phyloP scores from a whole-genome alignment of 2,797 vertebrate species.

The Chelon labrosus region DNA sequence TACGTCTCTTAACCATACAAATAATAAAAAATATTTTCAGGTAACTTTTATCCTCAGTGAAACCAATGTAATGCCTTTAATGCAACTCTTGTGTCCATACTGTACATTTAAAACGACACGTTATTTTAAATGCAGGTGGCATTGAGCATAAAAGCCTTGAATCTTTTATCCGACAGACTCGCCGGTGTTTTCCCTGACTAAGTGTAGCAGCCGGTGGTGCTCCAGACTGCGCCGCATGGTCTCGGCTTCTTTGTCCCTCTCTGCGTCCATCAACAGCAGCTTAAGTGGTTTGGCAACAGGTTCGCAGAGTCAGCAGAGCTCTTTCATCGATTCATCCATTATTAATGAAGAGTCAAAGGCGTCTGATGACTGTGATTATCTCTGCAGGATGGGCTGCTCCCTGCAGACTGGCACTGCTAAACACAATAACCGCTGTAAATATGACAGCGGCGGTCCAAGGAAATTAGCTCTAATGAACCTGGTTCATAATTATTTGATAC shows the following conservation, averaged over 20 bases:
- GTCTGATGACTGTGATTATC: slow-evolving; percentile 71
- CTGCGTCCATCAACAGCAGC: slow-evolving; percentile 47
- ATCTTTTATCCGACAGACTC: neutral
- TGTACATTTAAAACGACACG: no score
- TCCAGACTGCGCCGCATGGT: neutral
- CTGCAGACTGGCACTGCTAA: slow-evolving; percentile 31
- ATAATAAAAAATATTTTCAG: no score
- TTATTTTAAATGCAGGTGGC: no score
- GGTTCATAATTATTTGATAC: neutral
- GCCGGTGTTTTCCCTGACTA: neutral
- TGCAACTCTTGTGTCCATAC: no score
- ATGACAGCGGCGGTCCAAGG: neutral
- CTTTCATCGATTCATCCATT: slow-evolving; percentile 62
- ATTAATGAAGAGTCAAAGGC: slow-evolving; percentile 69
- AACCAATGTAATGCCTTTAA: no score
- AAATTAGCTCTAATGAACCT: slow-evolving; percentile 9
- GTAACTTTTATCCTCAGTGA: no score
- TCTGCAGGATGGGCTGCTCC: slow-evolving; percentile 48
- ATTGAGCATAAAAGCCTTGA: neutral
- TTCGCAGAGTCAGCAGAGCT: slow-evolving; percentile 58
- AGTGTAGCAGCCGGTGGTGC: neutral
- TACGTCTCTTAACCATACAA: no score
- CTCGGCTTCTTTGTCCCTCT: slow-evolving; percentile 25
- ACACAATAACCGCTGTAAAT: slow-evolving; percentile 31
- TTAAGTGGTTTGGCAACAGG: slow-evolving; percentile 64